Evolutionary conservation across 2,888 invertebrate species (phyloP), one percentile per base, ranked within the genome.

Genomic region (Tethea ocularis): DNA sequence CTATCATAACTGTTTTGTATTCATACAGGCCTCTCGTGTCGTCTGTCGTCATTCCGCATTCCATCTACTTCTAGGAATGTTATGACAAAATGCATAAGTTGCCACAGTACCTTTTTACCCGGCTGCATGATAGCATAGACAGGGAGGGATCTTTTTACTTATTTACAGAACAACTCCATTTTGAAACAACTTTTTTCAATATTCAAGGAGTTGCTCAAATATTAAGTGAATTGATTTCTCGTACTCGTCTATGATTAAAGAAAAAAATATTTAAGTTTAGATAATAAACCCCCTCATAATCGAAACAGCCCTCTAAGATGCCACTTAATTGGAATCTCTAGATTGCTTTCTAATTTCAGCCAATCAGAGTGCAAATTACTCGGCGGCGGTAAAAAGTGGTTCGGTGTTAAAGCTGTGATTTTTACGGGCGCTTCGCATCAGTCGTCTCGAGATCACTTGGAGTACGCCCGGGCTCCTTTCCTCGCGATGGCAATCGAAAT

Each of bases 401-500:
- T 76, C 66, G 68, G 71, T 74, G 76, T 79, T 78, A 83, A 76
- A 80, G 78, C 79, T 83, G 83, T 85, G 86, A 86, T 87, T 88
- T 88, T 87, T 84, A 85, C 79, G 81, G 78, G 80, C 80, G 74
- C 69, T 77, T 79, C 71, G 72, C 76, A 75, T 78, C 77, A 77
- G 74, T 67, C 74, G 76, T 72, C 79, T 82, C 77, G 75, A 78
- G 84, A 84, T 84, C 78, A 76, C 76, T 76, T 82, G 76, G 77
- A 83, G 83, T 78, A 78, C 82, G 79, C 78, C 75, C 79, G 66
- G 80, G 81, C 82, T 84, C 79, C 86, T 87, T 86, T 83, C 83
- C 80, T 80, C 80, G 83, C 86, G 88, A 87, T 87, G 87, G 87
- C 90, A 89, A 90, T 90, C 89, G 88, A 88, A 91, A 90, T 91